Base-by-base conservation (phyloP, 2,113 vertebrate species). In the Nanorana parkeri region DNA sequence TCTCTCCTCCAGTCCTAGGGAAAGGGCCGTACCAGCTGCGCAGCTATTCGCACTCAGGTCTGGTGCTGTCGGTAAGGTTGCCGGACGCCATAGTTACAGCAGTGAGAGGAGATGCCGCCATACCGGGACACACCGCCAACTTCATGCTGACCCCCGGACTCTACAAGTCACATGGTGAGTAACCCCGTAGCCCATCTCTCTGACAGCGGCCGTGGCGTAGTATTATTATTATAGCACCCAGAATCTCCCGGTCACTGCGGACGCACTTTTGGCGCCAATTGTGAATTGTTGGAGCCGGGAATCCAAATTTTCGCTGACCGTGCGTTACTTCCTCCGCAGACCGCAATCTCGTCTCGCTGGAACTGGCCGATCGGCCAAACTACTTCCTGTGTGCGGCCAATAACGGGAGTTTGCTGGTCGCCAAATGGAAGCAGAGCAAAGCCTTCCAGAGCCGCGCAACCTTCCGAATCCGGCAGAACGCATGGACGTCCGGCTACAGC, bases 131-230 rank as follows among this genome's bases (percentile, higher is more conserved):
- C 68, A 23, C 90, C 2, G 87, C 90, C 19, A 90, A 86, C 85
- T 99, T 98, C 88, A 96, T 98, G 96, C 87, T 99, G 91, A 98
- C 96, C 5, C 95, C 96, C 41, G 96, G 95, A 17, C 93, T 98
- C 80, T 95, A 95, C 88, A 93, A 92, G 84, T 92, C 95, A n/a
- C 95, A 97, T 0, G 97, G 97, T 97, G 90, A 93, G 92, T 5
- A 32, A 5, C 3, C 5, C 5, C 5, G 3, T 32, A n/a, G 3
- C 29, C 5, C 41, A 41, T 11, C 41, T 5, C 10, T 5, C 6
- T 41, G 41, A 41, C 41, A 41, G 10, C 8, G 6, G 41, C 4
- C 10, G 41, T 11, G 41, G 41, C 10, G 41, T 10, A 41, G 41
- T 41, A 4, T 32, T 32, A 3, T 32, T 1, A 41, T 6, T 3